These are phyloP conservation scores for Dolichomitus sp. DNA, from an alignment of 2,888 invertebrate species.

Conservation along the genomic window DNA sequence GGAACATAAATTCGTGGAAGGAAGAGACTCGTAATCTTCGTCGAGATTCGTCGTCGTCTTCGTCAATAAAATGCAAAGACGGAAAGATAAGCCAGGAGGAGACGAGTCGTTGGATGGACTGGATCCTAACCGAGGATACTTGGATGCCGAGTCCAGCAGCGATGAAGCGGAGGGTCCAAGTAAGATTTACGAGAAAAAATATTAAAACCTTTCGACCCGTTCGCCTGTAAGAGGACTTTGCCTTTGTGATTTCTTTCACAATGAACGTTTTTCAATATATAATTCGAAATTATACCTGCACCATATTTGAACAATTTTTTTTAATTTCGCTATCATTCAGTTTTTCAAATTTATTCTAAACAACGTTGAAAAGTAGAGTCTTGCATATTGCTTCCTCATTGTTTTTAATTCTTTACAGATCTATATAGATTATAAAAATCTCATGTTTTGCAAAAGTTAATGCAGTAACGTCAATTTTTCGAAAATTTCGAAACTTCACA, in stretches of 20 bases:
- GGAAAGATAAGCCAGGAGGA: conserved; percentile 77
- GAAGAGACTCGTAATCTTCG: conserved; percentile 25
- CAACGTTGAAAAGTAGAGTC: too few relatives aligned
- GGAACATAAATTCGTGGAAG: conserved; percentile 55
- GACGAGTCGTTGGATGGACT: conserved; percentile 74
- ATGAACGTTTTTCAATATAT: background rate
- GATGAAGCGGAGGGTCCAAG: conserved; percentile 62
- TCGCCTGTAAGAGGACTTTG: conserved; percentile 7
- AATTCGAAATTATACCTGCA: background rate
- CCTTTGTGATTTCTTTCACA: background rate
- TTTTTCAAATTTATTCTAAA: too few relatives aligned
- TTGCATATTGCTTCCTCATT: too few relatives aligned
- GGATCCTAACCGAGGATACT: conserved; percentile 81
- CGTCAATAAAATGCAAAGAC: conserved; percentile 83
- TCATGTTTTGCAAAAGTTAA: too few relatives aligned
- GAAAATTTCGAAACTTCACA: too few relatives aligned
- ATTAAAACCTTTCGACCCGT: conserved; percentile 74
- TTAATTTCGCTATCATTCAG: too few relatives aligned
- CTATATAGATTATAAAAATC: too few relatives aligned
- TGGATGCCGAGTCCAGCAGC: conserved; percentile 81
- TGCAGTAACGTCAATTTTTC: too few relatives aligned
- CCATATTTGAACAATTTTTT: too few relatives aligned
- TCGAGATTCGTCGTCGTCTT: conserved; percentile 54
- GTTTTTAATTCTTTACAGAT: too few relatives aligned
- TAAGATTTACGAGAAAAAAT: conserved; percentile 80